These are phyloP conservation scores for Lycorma delicatula DNA, from an alignment of 1,140 invertebrate species.

Conservation along the genomic window DNA sequence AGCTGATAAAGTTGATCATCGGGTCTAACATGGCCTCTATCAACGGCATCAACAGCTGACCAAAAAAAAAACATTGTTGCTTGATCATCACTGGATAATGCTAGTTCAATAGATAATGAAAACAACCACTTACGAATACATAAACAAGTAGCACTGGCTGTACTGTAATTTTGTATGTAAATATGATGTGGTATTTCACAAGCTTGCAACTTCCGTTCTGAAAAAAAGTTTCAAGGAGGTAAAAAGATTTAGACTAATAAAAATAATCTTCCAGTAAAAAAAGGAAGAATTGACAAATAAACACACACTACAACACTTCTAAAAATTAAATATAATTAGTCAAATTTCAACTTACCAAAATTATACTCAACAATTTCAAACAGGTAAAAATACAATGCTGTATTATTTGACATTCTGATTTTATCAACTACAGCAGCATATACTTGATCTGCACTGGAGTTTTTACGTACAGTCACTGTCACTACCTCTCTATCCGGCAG, in stretches of 20 bases:
- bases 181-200: conserved; percentile 94
- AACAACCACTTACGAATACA: conserved; percentile 92
- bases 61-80: conserved; percentile 67
- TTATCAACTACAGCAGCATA: conserved; percentile 83
- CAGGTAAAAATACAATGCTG: conserved; percentile 87
- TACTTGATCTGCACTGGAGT: conserved; percentile 82
- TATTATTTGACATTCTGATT: conserved; percentile 68
- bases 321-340: too few species aligned
- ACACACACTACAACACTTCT: background rate
- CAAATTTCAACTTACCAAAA: conserved; percentile 77
- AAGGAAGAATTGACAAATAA: background rate
- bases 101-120: conserved; percentile 61
- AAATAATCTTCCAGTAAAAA: background rate
- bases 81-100: conserved; percentile 48
- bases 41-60: conserved; percentile 90
- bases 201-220: conserved; percentile 87
- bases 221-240: conserved; percentile 30
- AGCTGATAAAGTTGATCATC: conserved; percentile 88
- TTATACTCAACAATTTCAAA: conserved; percentile 98
- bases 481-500: conserved; percentile 70
- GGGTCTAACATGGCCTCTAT: conserved; percentile 81
- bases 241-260: background rate
- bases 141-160: conserved; percentile 95
- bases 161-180: conserved; percentile 98
- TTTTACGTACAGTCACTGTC: conserved; percentile 83